Percentiles rank a stretch among this genome's conserved stretches.
These are phyloP conservation scores for Dipus sagitta DNA, from an alignment of 2,797 vertebrate genomes.

Conservation along the genomic window DNA sequence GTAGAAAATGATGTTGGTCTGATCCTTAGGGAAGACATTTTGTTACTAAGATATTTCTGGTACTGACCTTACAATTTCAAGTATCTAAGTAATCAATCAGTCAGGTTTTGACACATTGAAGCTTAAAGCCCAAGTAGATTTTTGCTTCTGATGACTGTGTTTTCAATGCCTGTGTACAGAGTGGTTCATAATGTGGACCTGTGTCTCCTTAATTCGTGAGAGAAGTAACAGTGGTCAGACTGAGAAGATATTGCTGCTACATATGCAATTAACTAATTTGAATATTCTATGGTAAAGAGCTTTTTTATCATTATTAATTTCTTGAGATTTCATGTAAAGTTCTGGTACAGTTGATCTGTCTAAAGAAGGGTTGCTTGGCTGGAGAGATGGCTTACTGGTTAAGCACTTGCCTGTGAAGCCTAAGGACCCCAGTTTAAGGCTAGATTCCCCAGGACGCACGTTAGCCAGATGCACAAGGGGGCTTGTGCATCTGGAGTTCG, in stretches of 20 bases:
- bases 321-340: neutral
- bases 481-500: too few species aligned
- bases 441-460: too few species aligned
- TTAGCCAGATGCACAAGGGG: too few species aligned
- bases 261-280: neutral
- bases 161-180: neutral
- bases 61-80: conserved; percentile 32
- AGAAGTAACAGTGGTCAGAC: neutral
- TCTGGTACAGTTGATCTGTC: neutral
- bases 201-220: neutral
- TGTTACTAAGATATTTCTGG: conserved; percentile 9
- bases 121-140: neutral
- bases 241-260: neutral
- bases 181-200: neutral
- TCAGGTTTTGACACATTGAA: neutral
- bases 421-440: too few species aligned
- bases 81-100: conserved; percentile 26
- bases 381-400: too few species aligned
- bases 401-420: too few species aligned
- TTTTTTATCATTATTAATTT: neutral
- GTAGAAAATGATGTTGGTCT: conserved; percentile 41
- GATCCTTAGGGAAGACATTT: neutral
- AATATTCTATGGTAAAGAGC: neutral
- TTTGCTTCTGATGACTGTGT: conserved; percentile 19
- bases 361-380: neutral